Evolutionary conservation across 2,113 vertebrate genomes (phyloP).

Genomic region (Saccopteryx bilineata): DNA sequence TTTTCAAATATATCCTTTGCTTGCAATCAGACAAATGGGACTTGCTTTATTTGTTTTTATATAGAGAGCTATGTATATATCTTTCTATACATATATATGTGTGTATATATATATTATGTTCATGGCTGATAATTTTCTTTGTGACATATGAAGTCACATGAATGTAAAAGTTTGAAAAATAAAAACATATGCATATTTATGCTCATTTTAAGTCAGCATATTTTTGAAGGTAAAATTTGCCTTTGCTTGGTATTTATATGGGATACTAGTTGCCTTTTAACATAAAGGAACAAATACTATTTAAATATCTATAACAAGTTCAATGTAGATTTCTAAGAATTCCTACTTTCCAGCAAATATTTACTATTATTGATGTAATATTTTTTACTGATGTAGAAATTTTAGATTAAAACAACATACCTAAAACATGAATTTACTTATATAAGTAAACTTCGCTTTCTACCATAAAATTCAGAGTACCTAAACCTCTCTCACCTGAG

Average conservation of each 20-base stretch:
- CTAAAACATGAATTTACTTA: constrained; percentile 25
- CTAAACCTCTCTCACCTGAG: background rate
- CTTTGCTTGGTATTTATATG: constrained; percentile 24
- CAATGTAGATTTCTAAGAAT: constrained; percentile 16
- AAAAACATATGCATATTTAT: background rate
- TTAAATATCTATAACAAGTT: constrained; percentile 29
- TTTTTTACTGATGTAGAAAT: background rate
- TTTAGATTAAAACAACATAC: background rate
- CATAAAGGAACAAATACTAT: background rate
- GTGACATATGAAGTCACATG: background rate
- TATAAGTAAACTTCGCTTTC: background rate
- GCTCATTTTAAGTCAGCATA: constrained; percentile 39
- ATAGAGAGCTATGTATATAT: background rate
- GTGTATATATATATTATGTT: background rate
- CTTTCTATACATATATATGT: background rate
- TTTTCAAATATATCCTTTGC: constrained; percentile 68
- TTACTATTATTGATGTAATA: background rate
- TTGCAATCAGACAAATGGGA: constrained; percentile 45
- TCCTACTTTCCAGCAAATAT: background rate
- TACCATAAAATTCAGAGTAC: background rate
- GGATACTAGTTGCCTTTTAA: background rate
- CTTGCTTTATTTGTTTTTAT: constrained; percentile 13
- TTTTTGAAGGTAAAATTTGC: background rate
- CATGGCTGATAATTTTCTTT: constrained; percentile 53
- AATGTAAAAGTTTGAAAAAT: constrained; percentile 30